Evolutionary conservation across 2,888 invertebrate genomes (phyloP).

Genomic region (Iselma pallidipennis): DNA sequence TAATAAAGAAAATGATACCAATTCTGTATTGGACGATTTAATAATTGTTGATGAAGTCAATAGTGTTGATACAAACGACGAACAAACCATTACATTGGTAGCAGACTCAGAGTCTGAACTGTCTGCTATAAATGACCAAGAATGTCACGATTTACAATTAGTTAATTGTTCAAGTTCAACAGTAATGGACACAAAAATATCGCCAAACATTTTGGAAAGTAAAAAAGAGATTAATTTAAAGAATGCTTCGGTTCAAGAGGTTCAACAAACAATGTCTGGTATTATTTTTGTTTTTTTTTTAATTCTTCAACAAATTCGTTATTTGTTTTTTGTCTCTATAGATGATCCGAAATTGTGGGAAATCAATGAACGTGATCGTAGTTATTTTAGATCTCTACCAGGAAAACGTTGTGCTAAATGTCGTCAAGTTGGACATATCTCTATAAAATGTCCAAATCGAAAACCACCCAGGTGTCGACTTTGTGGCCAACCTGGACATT

Average conservation of each 20-base stretch:
- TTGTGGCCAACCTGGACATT: conserved; percentile 70
- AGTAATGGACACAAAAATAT: background rate
- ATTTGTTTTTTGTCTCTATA: conserved; percentile 45
- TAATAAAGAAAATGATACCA: conserved; percentile 3
- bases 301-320: background rate
- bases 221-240: conserved; percentile 53
- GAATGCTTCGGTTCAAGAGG: conserved; percentile 62
- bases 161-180: conserved; percentile 4
- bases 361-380: conserved; percentile 50
- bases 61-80: background rate
- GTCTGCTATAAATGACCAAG: conserved; percentile 4
- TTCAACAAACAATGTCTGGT: conserved; percentile 70
- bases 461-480: conserved; percentile 62
- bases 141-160: conserved; percentile 8
- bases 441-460: conserved; percentile 62
- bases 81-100: background rate
- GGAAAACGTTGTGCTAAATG: conserved; percentile 62
- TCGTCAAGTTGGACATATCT: conserved; percentile 66
- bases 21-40: background rate
- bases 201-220: background rate
- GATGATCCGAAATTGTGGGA: conserved; percentile 63
- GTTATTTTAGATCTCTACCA: conserved; percentile 46
- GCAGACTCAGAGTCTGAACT: conserved; percentile 18
- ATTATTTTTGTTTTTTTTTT: conserved; percentile 26
- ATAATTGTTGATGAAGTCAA: conserved; percentile 11